Conservation (phyloP, 2,113 vertebrate genomes). For the Ailuropoda melanoleuca region DNA sequence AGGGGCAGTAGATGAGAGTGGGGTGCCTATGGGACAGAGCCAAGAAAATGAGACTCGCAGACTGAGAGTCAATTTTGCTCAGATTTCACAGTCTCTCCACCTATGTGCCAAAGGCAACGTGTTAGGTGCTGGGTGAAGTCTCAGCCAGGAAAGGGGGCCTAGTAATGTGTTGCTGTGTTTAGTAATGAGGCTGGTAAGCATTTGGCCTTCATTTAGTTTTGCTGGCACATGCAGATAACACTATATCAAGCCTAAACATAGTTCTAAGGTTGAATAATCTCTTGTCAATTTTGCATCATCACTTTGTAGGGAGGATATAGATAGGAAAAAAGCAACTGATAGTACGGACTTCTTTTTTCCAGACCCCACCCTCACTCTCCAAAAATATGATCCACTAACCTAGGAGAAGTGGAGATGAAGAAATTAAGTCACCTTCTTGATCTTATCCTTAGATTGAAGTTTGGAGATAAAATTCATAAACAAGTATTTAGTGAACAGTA, state of each 20-base stretch:
- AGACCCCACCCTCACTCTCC: background rate
- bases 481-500: background rate
- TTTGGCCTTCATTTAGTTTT: conserved; percentile 68
- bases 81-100: conserved; percentile 79
- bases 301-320: conserved; percentile 37
- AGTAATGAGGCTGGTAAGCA: conserved; percentile 49
- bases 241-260: background rate
- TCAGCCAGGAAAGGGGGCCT: conserved; percentile 73
- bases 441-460: background rate
- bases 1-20: conserved; percentile 39
- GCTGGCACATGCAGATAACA: conserved; percentile 73
- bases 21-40: conserved; percentile 59
- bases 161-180: conserved; percentile 72
- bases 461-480: conserved; percentile 56
- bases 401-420: background rate
- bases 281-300: conserved; percentile 75
- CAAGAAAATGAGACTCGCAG: conserved; percentile 81
- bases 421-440: conserved; percentile 36
- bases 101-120: conserved; percentile 76
- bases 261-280: conserved; percentile 62
- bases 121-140: conserved; percentile 68
- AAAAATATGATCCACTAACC: background rate
- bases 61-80: conserved; percentile 87
- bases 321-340: conserved; percentile 1
- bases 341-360: background rate